These are phyloP conservation scores for Ptilonorhynchus violaceus DNA, from an alignment of 2,113 vertebrate genomes.

Conservation along the genomic window DNA sequence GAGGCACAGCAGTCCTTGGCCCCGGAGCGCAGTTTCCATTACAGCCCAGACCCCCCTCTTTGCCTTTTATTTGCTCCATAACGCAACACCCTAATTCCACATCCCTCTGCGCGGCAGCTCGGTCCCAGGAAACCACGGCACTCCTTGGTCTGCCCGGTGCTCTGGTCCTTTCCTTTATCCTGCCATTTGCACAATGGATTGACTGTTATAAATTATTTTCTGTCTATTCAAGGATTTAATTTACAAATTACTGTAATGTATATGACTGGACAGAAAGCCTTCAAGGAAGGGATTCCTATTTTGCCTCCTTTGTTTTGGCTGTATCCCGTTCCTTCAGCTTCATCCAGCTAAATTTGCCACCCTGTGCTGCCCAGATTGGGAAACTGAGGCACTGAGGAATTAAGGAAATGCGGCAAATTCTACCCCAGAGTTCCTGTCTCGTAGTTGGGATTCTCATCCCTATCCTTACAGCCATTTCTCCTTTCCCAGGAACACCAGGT, in stretches of 20 bases:
- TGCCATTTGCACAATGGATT: background rate
- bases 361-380: background rate
- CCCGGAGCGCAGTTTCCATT: conserved; percentile 40
- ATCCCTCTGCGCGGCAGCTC: background rate
- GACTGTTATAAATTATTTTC: background rate
- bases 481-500: background rate
- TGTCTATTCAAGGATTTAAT: background rate
- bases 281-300: background rate
- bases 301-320: background rate
- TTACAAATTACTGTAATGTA: background rate
- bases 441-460: background rate
- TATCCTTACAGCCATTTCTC: background rate
- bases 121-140: background rate
- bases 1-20: conserved; percentile 53
- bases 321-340: background rate
- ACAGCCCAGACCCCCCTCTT: background rate
- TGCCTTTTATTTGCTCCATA: background rate
- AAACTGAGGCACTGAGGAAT: background rate
- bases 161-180: background rate
- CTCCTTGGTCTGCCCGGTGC: background rate
- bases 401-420: background rate
- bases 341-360: background rate
- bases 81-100: background rate
- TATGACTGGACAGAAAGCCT: background rate
- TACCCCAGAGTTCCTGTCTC: background rate